Percentiles rank a stretch among this genome's conserved stretches.
phyloP scores from a whole-genome alignment of 2,888 invertebrate species.

The Acrobasis suavella region DNA sequence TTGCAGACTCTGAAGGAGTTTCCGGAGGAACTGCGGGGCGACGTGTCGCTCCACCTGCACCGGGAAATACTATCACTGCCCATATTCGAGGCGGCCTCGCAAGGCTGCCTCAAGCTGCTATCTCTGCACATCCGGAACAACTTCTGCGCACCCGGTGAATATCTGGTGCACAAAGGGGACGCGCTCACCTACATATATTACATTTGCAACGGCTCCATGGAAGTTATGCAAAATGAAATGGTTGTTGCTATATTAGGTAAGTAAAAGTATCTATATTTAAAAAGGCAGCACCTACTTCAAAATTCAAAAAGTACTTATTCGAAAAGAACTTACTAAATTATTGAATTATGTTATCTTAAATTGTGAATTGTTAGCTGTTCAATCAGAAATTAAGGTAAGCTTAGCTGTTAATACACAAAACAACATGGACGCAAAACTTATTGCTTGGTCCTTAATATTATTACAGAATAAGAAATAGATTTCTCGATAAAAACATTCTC shows the following conservation, averaged over 20 bases:
- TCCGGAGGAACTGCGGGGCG: constrained; percentile 96
- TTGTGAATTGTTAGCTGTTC: no score
- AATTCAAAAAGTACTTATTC: no score
- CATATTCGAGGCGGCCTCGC: constrained; percentile 96
- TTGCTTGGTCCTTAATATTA: no score
- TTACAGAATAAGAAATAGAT: no score
- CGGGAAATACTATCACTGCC: constrained; percentile 96
- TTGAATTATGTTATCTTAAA: no score
- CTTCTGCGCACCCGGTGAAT: constrained; percentile 98
- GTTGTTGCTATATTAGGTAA: constrained; percentile 98
- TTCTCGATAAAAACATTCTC: no score
- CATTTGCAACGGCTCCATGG: constrained; percentile 98
- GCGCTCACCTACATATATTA: constrained; percentile 97
- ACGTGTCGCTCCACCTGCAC: constrained; percentile 97
- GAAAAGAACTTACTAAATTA: no score
- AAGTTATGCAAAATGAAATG: constrained; percentile 97
- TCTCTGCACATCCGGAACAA: constrained; percentile 96
- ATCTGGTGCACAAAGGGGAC: constrained; percentile 96
- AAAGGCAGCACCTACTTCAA: no score
- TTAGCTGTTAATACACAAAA: no score
- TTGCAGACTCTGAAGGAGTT: constrained; percentile 96
- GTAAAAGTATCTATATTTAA: constrained; percentile 40
- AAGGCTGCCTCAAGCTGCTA: constrained; percentile 95
- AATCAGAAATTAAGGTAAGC: no score
- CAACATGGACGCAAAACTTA: no score